These are phyloP conservation scores for Peromyscus californicus DNA, from an alignment of 2,113 vertebrate species.

Conservation along the genomic window DNA sequence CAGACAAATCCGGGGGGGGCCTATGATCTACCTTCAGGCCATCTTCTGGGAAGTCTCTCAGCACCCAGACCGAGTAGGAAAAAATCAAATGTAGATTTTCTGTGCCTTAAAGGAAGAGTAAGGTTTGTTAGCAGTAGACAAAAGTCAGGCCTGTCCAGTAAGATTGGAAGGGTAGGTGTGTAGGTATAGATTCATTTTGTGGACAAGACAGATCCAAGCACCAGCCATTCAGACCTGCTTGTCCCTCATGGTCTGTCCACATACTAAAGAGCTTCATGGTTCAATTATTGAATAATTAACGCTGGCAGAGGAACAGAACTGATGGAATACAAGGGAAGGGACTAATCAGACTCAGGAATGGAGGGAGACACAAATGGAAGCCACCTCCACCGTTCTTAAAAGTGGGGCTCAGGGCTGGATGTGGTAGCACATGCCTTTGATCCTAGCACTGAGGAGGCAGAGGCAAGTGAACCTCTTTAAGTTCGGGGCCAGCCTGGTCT, in stretches of 20 bases:
- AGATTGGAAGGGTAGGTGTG: not conserved
- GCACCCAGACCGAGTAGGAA: constrained; percentile 97
- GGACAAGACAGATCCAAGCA: not conserved
- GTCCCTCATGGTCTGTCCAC: not conserved
- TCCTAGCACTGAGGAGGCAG: not conserved
- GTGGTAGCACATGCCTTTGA: no score
- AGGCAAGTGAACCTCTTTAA: not conserved
- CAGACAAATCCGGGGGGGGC: not conserved
- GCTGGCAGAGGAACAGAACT: not conserved
- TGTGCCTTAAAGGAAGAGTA: constrained; percentile 88
- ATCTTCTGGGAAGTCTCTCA: constrained; percentile 96
- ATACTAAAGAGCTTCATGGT: not conserved
- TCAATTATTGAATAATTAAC: not conserved
- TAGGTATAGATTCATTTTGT: not conserved
- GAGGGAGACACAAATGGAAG: not conserved
- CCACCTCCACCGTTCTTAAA: not conserved
- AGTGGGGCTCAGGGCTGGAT: not conserved
- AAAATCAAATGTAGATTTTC: constrained; percentile 97
- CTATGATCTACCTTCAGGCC: constrained; percentile 92
- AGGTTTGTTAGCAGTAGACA: not conserved
- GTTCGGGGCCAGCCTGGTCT: not conserved
- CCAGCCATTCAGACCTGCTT: not conserved
- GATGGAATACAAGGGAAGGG: not conserved
- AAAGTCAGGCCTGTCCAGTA: not conserved
- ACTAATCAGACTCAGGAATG: not conserved